Evolutionary conservation across 1,140 invertebrate species (phyloP).

Genomic region (Mya arenaria): DNA sequence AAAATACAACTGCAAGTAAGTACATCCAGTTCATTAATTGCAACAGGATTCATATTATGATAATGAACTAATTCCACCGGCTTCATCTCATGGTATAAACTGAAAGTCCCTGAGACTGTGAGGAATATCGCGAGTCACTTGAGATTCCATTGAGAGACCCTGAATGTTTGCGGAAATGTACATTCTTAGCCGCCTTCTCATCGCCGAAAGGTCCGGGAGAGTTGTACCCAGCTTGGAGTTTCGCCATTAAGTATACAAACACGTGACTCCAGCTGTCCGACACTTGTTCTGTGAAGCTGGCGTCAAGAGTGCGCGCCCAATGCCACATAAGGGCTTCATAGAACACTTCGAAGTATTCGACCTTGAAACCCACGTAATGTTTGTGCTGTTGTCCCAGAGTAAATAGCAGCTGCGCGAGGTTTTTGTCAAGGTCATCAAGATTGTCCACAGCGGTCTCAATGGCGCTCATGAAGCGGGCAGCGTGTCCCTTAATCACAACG

Average conservation of each 20-base stretch:
- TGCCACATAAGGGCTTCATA: slow-evolving; percentile 18
- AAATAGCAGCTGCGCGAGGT: not conserved
- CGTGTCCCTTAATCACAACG: not conserved
- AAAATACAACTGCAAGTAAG: too few relatives aligned
- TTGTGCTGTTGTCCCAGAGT: not conserved
- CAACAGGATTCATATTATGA: too few relatives aligned
- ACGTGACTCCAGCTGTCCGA: not conserved
- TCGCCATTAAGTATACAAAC: slow-evolving; percentile 11
- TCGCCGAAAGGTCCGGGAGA: too few relatives aligned
- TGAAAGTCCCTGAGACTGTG: too few relatives aligned
- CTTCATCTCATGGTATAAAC: too few relatives aligned
- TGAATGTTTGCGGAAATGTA: too few relatives aligned
- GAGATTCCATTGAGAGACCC: too few relatives aligned
- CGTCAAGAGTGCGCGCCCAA: not conserved
- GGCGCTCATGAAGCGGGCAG: not conserved
- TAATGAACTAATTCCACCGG: too few relatives aligned
- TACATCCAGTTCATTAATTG: too few relatives aligned
- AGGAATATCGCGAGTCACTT: too few relatives aligned
- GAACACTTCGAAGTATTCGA: slow-evolving; percentile 19
- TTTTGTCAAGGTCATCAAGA: not conserved
- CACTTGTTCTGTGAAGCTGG: not conserved
- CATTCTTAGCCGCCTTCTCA: too few relatives aligned
- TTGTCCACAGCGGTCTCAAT: not conserved
- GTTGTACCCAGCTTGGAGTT: slow-evolving; percentile 16
- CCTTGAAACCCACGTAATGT: slow-evolving; percentile 4